A percentile compares a stretch with the other conserved stretches of the same genome.
Conservation (phyloP, 2,797 vertebrate genomes). For the Enteromius treurensis region DNA sequence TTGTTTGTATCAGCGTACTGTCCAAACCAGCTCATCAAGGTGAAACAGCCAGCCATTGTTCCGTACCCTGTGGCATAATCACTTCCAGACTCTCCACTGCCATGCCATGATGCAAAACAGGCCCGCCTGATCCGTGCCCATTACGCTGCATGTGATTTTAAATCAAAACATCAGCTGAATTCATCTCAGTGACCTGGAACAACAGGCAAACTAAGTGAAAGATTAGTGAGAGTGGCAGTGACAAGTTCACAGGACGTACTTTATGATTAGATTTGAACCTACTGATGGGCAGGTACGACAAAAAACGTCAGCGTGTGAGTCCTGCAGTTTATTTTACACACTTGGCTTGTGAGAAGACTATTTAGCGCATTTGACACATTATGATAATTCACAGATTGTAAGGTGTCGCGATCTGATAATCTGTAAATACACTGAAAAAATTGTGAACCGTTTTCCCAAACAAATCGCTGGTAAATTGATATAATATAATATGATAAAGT, state of each 20-base stretch:
- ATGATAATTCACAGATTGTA: slow-evolving; percentile 9
- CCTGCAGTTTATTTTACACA: background rate
- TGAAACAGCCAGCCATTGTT: slow-evolving; percentile 57
- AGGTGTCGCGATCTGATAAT: background rate
- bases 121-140: background rate
- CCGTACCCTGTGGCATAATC: slow-evolving; percentile 30
- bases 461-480: background rate
- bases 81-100: slow-evolving; percentile 35
- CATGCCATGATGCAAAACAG: slow-evolving; percentile 26
- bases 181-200: slow-evolving; percentile 16
- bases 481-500: background rate
- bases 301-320: background rate
- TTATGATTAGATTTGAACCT: background rate
- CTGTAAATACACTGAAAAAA: background rate
- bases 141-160: background rate
- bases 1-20: slow-evolving; percentile 39
- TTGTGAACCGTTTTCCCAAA: background rate
- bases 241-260: background rate
- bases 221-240: background rate
- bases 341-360: background rate
- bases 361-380: slow-evolving; percentile 2
- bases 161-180: slow-evolving; percentile 19
- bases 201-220: slow-evolving; percentile 17
- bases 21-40: slow-evolving; percentile 54
- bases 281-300: background rate